A percentile compares a stretch with the other conserved stretches of the same genome.
phyloP scores from a whole-genome alignment of 2,888 invertebrate species.

The Sacculina carcini region DNA sequence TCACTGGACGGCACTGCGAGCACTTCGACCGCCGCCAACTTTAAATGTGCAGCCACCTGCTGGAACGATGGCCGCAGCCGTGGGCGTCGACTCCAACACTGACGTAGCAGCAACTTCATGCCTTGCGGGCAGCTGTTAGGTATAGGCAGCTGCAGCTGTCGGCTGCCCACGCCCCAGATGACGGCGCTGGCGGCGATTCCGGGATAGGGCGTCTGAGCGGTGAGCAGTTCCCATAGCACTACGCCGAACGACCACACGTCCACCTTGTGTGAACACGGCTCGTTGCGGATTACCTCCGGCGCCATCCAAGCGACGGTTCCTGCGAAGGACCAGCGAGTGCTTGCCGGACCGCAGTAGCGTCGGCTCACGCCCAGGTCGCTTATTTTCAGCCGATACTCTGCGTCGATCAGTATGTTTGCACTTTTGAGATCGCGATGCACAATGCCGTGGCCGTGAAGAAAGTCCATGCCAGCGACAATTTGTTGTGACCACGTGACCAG shows the following conservation, averaged over 20 bases:
- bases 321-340: constrained; percentile 89
- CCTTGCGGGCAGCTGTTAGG: constrained; percentile 66
- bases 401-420: constrained; percentile 70
- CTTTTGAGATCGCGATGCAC: constrained; percentile 96
- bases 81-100: constrained; percentile 77
- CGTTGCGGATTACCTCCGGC: constrained; percentile 88
- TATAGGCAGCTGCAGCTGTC: constrained; percentile 68
- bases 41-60: constrained; percentile 68
- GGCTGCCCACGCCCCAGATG: constrained; percentile 92
- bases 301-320: constrained; percentile 99
- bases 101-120: constrained; percentile 57
- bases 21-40: constrained; percentile 62
- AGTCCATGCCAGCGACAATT: constrained; percentile 87
- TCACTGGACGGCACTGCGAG: constrained; percentile 31
- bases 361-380: constrained; percentile 92
- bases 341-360: constrained; percentile 80
- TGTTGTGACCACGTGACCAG: constrained; percentile 81
- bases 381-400: constrained; percentile 61
- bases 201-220: constrained; percentile 74
- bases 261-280: constrained; percentile 87
- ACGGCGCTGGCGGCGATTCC: constrained; percentile 88
- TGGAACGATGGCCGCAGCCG: constrained; percentile 69
- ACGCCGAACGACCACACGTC: constrained; percentile 98
- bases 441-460: constrained; percentile 81
- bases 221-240: constrained; percentile 88